phyloP scores from a whole-genome alignment of 2,888 invertebrate species.

The Caenorhabditis macrosperma region DNA sequence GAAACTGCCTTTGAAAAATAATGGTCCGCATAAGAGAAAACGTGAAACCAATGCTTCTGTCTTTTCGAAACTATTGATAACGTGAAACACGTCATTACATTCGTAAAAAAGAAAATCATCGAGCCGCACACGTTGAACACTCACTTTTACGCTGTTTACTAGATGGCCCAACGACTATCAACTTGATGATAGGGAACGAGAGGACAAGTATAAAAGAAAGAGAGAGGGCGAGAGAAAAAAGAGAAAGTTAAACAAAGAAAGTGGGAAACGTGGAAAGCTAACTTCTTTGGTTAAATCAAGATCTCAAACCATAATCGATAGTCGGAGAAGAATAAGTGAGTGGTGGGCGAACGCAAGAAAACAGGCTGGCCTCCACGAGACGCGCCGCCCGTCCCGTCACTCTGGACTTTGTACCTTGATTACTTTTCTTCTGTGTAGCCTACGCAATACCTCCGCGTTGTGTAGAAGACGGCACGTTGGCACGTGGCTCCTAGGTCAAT shows the following conservation, averaged over 20 bases:
- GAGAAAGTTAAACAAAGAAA: neutral
- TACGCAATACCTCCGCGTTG: constrained; percentile 3
- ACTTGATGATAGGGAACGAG: neutral
- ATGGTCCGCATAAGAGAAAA: no score
- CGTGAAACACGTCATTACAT: neutral
- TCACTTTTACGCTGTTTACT: neutral
- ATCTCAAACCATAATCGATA: constrained; percentile 11
- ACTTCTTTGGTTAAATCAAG: neutral
- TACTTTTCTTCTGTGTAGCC: constrained; percentile 38
- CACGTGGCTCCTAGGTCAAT: neutral
- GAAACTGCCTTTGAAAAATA: no score
- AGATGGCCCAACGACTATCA: neutral
- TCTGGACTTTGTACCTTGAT: constrained; percentile 56
- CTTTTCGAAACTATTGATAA: no score
- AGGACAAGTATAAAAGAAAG: neutral
- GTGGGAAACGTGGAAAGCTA: neutral
- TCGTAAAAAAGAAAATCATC: neutral
- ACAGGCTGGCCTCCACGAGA: constrained; percentile 28
- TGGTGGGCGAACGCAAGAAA: constrained; percentile 19
- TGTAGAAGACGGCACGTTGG: neutral
- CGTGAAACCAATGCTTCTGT: no score
- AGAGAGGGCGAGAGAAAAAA: neutral
- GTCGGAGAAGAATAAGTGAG: constrained; percentile 1
- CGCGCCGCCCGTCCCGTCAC: constrained; percentile 42
- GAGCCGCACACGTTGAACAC: neutral